phyloP scores from a whole-genome alignment of 1,140 invertebrate species.

The Caerostris extrusa region DNA sequence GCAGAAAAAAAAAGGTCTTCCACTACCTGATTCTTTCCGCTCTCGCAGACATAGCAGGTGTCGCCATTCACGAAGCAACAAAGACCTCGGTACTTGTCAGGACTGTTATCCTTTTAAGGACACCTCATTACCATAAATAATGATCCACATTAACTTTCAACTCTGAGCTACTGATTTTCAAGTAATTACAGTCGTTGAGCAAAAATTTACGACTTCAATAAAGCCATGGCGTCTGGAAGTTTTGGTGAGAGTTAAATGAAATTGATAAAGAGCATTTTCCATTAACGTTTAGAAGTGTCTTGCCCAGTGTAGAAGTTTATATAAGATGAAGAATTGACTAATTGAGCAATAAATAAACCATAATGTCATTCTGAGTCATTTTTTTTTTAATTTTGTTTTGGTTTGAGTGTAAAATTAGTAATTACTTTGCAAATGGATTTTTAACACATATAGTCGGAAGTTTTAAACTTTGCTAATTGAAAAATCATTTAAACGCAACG shows the following conservation, averaged over 20 bases:
- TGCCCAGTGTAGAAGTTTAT: not conserved
- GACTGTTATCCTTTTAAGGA: not conserved
- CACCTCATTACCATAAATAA: conserved; percentile 1
- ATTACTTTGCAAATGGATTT: too few relatives aligned
- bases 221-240: not conserved
- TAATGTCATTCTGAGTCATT: too few relatives aligned
- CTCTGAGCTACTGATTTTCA: not conserved
- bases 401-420: too few relatives aligned
- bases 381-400: too few relatives aligned
- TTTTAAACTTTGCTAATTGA: too few relatives aligned
- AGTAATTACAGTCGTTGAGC: not conserved
- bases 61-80: not conserved
- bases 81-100: not conserved
- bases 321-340: not conserved
- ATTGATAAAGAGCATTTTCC: not conserved
- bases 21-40: not conserved
- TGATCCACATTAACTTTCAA: not conserved
- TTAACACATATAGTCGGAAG: too few relatives aligned
- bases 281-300: not conserved
- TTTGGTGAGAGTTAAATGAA: not conserved
- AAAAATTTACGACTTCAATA: not conserved
- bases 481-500: too few relatives aligned
- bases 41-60: not conserved
- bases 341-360: too few relatives aligned
- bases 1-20: too few relatives aligned